These are phyloP conservation scores for Trididemnum miniatum DNA, from an alignment of 23 tunicate species.

Conservation along the genomic window DNA sequence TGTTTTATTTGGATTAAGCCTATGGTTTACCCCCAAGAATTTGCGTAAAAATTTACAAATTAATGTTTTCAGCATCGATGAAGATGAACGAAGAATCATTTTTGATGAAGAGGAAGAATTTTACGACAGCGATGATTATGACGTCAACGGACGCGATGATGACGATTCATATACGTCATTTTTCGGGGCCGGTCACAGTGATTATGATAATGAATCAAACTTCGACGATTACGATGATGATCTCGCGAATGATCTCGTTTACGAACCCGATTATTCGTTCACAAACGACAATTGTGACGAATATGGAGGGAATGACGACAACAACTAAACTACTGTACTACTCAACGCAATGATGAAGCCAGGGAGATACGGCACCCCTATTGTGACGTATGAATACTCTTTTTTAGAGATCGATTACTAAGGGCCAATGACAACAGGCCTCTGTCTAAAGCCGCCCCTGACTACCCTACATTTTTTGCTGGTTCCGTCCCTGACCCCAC, in stretches of 20 bases:
- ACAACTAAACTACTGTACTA: too few species aligned
- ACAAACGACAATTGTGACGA: slow-evolving; percentile 10
- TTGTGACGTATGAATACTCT: too few species aligned
- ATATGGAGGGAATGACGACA: not conserved
- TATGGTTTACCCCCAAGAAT: too few species aligned
- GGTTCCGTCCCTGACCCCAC: too few species aligned
- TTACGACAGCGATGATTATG: slow-evolving; percentile 71
- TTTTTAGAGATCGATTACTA: too few species aligned
- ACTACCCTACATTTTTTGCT: too few species aligned
- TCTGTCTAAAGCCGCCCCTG: too few species aligned
- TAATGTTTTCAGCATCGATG: slow-evolving; percentile 65
- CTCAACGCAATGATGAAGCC: too few species aligned
- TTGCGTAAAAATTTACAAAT: too few species aligned
- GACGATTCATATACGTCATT: not conserved
- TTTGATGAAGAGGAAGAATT: slow-evolving; percentile 79
- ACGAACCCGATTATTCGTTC: not conserved
- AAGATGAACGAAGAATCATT: slow-evolving; percentile 52
- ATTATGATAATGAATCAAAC: not conserved
- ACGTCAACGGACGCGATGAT: slow-evolving; percentile 36
- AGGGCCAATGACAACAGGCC: too few species aligned
- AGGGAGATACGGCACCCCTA: too few species aligned
- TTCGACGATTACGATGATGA: slow-evolving; percentile 5
- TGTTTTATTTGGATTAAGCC: too few species aligned
- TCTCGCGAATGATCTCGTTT: not conserved
- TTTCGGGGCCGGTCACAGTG: not conserved